A percentile compares a stretch with the other conserved stretches of the same genome.
Evolutionary conservation across 2,888 invertebrate genomes (phyloP).

Genomic region (Eupithecia vulgata): DNA sequence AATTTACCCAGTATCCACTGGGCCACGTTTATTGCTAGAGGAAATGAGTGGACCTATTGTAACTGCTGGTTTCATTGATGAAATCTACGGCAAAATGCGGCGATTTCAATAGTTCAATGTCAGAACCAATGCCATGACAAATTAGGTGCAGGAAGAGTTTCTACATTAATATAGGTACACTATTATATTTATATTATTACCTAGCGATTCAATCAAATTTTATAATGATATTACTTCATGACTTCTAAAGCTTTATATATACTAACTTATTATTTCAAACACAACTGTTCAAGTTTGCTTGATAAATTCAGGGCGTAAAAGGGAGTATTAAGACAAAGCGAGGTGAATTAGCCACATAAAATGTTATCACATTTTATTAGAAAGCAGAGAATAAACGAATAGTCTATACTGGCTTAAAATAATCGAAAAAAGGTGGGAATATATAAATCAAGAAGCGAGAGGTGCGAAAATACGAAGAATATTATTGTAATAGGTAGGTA

Average conservation of each 20-base stretch:
- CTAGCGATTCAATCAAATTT: neutral
- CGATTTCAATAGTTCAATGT: slow-evolving; percentile 26
- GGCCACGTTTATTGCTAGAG: slow-evolving; percentile 12
- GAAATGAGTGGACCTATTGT: neutral
- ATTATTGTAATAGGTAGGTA: slow-evolving; percentile 69
- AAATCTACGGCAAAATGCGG: slow-evolving; percentile 21
- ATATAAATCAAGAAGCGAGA: slow-evolving; percentile 6
- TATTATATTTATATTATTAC: slow-evolving; percentile 8
- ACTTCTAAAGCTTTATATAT: neutral
- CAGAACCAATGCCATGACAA: slow-evolving; percentile 5
- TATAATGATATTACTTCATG: neutral
- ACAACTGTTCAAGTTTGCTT: neutral
- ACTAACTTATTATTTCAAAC: neutral
- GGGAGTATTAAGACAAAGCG: neutral
- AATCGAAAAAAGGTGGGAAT: neutral
- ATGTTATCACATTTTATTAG: slow-evolving; percentile 7
- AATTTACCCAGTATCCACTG: neutral
- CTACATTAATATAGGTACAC: slow-evolving; percentile 9
- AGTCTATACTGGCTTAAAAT: neutral
- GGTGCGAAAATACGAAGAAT: neutral
- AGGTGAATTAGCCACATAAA: slow-evolving; percentile 6
- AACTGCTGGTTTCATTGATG: neutral
- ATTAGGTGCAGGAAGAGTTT: slow-evolving; percentile 15
- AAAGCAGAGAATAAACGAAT: neutral
- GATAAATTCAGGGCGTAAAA: neutral